Percentiles rank a stretch among this genome's conserved stretches.
phyloP scores from a whole-genome alignment of 2,888 invertebrate species.

The Acrobasis repandana region DNA sequence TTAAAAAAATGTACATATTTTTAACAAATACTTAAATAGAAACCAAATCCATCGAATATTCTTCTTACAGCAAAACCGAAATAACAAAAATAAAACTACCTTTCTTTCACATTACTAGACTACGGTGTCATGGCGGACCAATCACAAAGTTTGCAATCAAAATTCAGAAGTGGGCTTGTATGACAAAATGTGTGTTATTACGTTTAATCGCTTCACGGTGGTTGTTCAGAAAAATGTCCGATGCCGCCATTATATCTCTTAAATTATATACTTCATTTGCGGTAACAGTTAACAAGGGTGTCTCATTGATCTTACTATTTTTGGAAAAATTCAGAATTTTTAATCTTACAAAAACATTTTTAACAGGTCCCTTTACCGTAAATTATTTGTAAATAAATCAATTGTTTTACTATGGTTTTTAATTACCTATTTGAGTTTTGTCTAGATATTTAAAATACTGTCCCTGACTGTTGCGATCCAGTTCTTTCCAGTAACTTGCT shows the following conservation, averaged over 20 bases:
- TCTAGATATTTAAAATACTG: no score
- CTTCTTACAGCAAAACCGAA: no score
- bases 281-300: constrained; percentile 9
- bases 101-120: no score
- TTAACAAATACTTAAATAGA: no score
- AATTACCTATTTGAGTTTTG: background rate
- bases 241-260: constrained; percentile 10
- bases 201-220: constrained; percentile 39
- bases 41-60: no score
- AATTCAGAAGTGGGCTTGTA: constrained; percentile 28
- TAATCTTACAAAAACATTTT: background rate
- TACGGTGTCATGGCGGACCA: constrained; percentile 26
- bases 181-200: constrained; percentile 39
- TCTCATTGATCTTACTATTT: constrained; percentile 6
- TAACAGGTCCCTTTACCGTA: no score
- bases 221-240: constrained; percentile 25
- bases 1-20: no score
- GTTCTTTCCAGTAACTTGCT: no score
- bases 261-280: constrained; percentile 15
- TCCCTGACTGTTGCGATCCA: no score
- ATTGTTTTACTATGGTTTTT: background rate
- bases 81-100: no score
- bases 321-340: background rate
- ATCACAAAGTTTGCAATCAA: constrained; percentile 22
- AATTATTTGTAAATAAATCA: no score